Evolutionary conservation across 2,113 vertebrate genomes (phyloP).

Genomic region (Periophthalmodon schlosseri): DNA sequence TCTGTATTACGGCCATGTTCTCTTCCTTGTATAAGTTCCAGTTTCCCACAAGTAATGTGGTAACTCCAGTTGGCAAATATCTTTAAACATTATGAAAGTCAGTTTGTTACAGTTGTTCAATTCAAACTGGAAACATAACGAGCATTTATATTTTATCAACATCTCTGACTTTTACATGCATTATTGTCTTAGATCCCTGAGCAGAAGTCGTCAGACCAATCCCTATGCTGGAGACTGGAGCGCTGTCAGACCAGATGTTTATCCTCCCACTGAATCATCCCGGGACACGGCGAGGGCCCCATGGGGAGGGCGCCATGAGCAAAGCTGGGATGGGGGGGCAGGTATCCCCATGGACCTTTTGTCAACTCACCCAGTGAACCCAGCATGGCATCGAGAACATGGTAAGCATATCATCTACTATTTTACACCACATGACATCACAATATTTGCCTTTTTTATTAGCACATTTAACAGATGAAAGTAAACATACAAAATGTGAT

Average conservation of each 20-base stretch:
- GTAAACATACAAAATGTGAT: neutral
- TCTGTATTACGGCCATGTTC: neutral
- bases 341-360: conserved; percentile 59
- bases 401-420: conserved; percentile 36
- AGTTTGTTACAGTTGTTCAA: neutral
- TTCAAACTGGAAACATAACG: neutral
- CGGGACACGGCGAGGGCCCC: conserved; percentile 13
- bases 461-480: neutral
- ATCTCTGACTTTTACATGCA: neutral
- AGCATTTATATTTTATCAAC: neutral
- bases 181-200: conserved; percentile 32
- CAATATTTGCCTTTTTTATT: neutral
- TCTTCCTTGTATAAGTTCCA: conserved; percentile 2
- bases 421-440: neutral
- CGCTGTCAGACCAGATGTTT: conserved; percentile 7
- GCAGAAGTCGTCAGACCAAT: conserved; percentile 58
- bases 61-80: neutral
- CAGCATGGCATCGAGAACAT: conserved; percentile 38
- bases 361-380: conserved; percentile 21
- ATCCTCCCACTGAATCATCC: conserved; percentile 8
- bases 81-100: neutral
- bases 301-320: conserved; percentile 43
- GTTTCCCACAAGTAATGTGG: neutral
- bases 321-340: conserved; percentile 53
- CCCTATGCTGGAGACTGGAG: conserved; percentile 57